Conservation (phyloP, 2,888 invertebrate species). For the Pocota personata region DNA sequence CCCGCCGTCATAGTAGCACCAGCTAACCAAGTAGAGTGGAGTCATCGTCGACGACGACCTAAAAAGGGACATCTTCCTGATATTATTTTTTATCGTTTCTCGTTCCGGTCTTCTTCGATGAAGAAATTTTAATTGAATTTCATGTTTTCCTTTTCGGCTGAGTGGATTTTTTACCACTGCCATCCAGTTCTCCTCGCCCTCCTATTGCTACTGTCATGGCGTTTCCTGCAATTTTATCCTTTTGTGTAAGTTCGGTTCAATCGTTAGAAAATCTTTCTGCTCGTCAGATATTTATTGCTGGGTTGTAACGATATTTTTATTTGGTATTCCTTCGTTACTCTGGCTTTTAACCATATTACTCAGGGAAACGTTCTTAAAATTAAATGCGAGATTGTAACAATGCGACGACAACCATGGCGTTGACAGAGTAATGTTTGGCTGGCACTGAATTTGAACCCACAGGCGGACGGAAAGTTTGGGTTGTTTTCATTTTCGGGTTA, state of each 20-base stretch:
- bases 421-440: not conserved
- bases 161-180: conserved; percentile 47
- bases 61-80: conserved; percentile 67
- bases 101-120: conserved; percentile 66
- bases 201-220: conserved; percentile 4
- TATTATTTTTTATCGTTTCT: conserved; percentile 73
- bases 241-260: conserved; percentile 56
- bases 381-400: conserved; percentile 56
- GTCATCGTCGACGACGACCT: conserved; percentile 21
- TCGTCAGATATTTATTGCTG: conserved; percentile 61
- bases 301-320: conserved; percentile 33
- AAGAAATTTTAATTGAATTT: conserved; percentile 73
- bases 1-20: conserved; percentile 8
- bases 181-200: not conserved
- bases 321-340: conserved; percentile 19
- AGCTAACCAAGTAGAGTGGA: conserved; percentile 6
- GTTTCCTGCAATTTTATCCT: conserved; percentile 55
- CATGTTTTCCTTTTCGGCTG: conserved; percentile 70
- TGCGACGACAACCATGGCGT: conserved; percentile 23
- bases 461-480: not conserved
- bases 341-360: conserved; percentile 58
- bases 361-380: conserved; percentile 45
- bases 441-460: not conserved
- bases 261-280: conserved; percentile 61
- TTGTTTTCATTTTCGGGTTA: not conserved